A percentile compares a stretch with the other conserved stretches of the same genome.
phyloP scores from a whole-genome alignment of 2,797 vertebrate genomes.

The Austrolebias charrua region DNA sequence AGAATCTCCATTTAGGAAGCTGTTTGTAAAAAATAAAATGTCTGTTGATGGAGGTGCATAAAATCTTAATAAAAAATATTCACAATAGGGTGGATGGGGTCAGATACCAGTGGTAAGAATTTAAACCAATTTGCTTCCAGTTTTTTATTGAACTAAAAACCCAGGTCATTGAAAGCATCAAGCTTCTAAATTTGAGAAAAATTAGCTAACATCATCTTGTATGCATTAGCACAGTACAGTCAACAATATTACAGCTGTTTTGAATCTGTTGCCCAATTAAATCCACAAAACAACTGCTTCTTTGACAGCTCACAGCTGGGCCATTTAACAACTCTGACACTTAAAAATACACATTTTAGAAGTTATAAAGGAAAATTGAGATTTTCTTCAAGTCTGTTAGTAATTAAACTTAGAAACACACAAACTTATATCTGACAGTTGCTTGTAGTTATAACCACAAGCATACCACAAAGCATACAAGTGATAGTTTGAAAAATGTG shows the following conservation, averaged over 20 bases:
- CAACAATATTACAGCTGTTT: no score
- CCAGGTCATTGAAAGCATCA: conserved; percentile 1
- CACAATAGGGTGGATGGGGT: no score
- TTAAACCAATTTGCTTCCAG: background rate
- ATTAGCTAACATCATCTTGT: no score
- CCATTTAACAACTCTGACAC: background rate
- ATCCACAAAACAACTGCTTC: no score
- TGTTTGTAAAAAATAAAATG: no score
- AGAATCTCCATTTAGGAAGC: no score
- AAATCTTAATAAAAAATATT: no score
- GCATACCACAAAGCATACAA: conserved; percentile 36
- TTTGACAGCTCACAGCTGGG: no score
- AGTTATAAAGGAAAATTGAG: conserved; percentile 23
- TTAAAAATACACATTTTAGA: conserved; percentile 14
- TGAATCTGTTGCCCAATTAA: no score
- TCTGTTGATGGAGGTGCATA: no score
- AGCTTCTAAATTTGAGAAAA: background rate
- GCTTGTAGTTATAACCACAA: conserved; percentile 39
- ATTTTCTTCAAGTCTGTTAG: conserved; percentile 32
- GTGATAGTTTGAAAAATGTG: conserved; percentile 33
- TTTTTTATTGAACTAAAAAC: conserved; percentile 2
- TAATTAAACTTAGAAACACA: conserved; percentile 39
- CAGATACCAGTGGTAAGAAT: background rate
- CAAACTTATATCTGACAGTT: conserved; percentile 34
- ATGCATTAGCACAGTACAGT: background rate